A percentile compares a stretch with the other conserved stretches of the same genome.
Conservation (phyloP, 1,140 invertebrate genomes). For the Hylaeus volcanicus region DNA sequence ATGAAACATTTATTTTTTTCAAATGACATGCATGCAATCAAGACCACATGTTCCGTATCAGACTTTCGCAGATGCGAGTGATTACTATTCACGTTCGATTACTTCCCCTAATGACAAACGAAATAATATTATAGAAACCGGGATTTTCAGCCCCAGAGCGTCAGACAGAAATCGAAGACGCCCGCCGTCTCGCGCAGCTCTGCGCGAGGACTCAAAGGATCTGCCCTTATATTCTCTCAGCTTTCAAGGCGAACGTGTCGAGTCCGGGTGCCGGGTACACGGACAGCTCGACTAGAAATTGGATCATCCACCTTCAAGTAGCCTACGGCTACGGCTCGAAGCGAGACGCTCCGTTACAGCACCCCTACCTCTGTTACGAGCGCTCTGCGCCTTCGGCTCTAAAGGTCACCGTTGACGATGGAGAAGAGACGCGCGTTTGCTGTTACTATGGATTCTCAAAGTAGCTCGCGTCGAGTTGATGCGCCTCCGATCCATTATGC, state of each 20-base stretch:
- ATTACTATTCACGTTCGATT: no score
- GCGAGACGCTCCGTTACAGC: neutral
- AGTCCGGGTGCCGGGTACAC: conserved; percentile 10
- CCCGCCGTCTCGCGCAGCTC: neutral
- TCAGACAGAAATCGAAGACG: neutral
- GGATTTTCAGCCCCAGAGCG: no score
- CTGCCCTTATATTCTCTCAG: conserved; percentile 9
- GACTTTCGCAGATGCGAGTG: no score
- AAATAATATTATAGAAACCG: no score
- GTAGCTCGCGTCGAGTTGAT: conserved; percentile 40
- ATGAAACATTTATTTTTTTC: no score
- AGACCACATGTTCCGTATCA: no score
- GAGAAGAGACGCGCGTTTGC: conserved; percentile 31
- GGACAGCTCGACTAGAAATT: conserved; percentile 16
- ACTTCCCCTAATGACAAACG: no score
- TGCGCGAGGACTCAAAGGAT: neutral
- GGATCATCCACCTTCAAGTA: conserved; percentile 22
- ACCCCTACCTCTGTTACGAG: conserved; percentile 27
- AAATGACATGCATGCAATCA: no score
- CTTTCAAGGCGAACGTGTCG: conserved; percentile 31
- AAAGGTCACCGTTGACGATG: conserved; percentile 55
- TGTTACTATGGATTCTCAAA: conserved; percentile 31
- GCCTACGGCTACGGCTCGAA: conserved; percentile 18
- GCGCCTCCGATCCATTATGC: conserved; percentile 57
- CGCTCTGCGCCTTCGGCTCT: conserved; percentile 1